phyloP scores from a whole-genome alignment of 2,888 invertebrate genomes.

The Habroteleia sp. region DNA sequence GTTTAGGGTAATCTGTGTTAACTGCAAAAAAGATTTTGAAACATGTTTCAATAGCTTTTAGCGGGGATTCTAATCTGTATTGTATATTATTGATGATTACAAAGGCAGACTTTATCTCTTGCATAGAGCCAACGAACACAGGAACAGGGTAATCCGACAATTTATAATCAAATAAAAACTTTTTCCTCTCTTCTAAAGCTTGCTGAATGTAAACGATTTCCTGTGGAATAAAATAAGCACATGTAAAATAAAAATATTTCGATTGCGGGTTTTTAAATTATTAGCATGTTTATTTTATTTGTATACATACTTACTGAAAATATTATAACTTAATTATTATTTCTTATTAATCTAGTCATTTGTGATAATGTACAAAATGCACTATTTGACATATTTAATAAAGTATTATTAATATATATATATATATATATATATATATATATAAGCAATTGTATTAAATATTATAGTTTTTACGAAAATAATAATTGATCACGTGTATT shows the following conservation, averaged over 20 bases:
- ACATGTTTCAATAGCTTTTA: conserved; percentile 61
- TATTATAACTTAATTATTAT: too few relatives aligned
- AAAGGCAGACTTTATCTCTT: conserved; percentile 59
- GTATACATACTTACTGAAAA: too few relatives aligned
- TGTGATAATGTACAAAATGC: too few relatives aligned
- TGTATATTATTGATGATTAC: conserved; percentile 53
- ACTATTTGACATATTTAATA: too few relatives aligned
- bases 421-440: too few relatives aligned
- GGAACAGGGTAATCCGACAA: conserved; percentile 59
- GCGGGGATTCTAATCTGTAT: conserved; percentile 58
- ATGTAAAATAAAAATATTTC: too few relatives aligned
- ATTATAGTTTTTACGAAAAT: too few relatives aligned
- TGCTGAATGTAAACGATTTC: conserved; percentile 45
- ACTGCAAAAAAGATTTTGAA: conserved; percentile 58
- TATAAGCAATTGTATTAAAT: neutral
- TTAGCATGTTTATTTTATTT: too few relatives aligned
- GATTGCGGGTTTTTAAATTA: too few relatives aligned
- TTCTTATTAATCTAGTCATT: too few relatives aligned
- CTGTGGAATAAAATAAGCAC: conserved; percentile 29
- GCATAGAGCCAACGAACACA: conserved; percentile 60
- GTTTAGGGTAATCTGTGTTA: conserved; percentile 58
- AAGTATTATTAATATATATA: too few relatives aligned
- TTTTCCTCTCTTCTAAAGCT: conserved; percentile 52
- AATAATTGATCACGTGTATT: too few relatives aligned
- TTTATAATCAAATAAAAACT: conserved; percentile 53